Conservation (phyloP, 2,888 invertebrate species). For the Acronicta alni region DNA sequence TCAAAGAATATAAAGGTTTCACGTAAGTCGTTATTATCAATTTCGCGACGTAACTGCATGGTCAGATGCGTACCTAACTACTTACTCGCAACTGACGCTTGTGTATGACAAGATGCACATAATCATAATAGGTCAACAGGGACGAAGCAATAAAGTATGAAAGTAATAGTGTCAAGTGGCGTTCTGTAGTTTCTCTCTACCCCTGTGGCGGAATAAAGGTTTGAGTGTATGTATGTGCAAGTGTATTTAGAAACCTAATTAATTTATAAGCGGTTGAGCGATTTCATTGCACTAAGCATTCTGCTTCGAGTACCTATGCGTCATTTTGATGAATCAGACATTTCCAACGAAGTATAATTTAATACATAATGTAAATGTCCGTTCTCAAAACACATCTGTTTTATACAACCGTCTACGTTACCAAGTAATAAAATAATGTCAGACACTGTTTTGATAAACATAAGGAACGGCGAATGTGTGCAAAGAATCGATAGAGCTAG, state of each 20-base stretch:
- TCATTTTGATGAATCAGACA: constrained; percentile 47
- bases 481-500: constrained; percentile 36
- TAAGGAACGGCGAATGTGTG: constrained; percentile 13
- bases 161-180: too few species aligned
- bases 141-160: too few species aligned
- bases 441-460: constrained; percentile 23
- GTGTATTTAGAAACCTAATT: constrained; percentile 8
- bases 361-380: constrained; percentile 19
- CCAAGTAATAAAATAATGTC: constrained; percentile 3
- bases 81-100: too few species aligned
- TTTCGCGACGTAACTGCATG: constrained; percentile 7
- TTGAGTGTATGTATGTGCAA: background rate
- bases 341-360: constrained; percentile 16
- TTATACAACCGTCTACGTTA: constrained; percentile 8
- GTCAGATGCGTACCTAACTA: too few species aligned
- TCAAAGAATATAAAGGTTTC: background rate
- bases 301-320: constrained; percentile 20
- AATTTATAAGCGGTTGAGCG: constrained; percentile 17
- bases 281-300: constrained; percentile 20
- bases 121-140: too few species aligned
- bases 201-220: too few species aligned
- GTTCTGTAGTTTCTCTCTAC: too few species aligned
- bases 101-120: too few species aligned
- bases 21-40: constrained; percentile 6
- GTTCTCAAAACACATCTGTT: constrained; percentile 17